Evolutionary conservation across 1,140 invertebrate genomes (phyloP).

Genomic region (Drosophila watanabei): DNA sequence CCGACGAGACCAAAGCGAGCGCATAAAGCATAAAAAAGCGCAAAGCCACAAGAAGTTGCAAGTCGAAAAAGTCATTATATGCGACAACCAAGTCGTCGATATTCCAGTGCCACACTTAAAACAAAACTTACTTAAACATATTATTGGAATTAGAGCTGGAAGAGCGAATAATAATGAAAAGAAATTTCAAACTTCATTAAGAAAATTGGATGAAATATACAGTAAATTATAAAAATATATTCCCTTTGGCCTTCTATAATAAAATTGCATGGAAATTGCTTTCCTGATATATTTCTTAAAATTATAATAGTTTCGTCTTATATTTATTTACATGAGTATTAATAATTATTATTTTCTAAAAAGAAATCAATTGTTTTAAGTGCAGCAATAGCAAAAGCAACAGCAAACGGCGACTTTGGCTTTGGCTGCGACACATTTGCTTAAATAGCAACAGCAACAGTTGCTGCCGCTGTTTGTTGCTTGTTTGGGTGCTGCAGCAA

Average conservation of each 20-base stretch:
- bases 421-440: conserved; percentile 83
- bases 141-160: background rate
- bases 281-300: background rate
- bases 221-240: too few species aligned
- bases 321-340: too few species aligned
- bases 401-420: conserved; percentile 65
- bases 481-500: conserved; percentile 46
- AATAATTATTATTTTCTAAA: background rate
- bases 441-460: conserved; percentile 75
- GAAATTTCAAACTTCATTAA: background rate
- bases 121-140: background rate
- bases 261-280: too few species aligned
- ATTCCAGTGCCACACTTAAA: conserved; percentile 41
- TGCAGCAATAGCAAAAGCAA: conserved; percentile 26
- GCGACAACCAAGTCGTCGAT: conserved; percentile 59
- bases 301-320: background rate
- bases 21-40: conserved; percentile 83
- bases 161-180: too few species aligned
- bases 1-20: conserved; percentile 66
- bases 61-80: conserved; percentile 84
- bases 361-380: background rate
- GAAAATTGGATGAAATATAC: background rate
- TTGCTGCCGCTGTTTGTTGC: conserved; percentile 51
- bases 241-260: rapidly evolving
- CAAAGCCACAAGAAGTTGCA: conserved; percentile 67